A percentile compares a stretch with the other conserved stretches of the same genome.
Evolutionary conservation across 2,888 invertebrate genomes (phyloP).

Genomic region (Eurytoma californica): DNA sequence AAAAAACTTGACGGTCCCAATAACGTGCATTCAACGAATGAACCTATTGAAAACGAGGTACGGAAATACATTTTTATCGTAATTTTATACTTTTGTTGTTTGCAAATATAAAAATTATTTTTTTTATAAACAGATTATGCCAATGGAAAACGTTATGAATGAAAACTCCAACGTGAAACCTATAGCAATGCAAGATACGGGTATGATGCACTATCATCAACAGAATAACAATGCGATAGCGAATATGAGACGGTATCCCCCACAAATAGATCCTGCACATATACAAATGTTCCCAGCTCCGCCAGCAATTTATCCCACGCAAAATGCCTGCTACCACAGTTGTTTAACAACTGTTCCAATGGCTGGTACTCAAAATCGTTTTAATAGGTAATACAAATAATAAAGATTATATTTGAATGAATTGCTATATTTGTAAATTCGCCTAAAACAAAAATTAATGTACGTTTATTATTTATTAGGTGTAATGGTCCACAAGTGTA

Average conservation of each 20-base stretch:
- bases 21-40: slow-evolving; percentile 58
- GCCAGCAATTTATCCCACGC: slow-evolving; percentile 69
- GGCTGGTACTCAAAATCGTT: slow-evolving; percentile 70
- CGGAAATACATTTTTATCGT: neutral
- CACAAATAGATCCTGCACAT: slow-evolving; percentile 68
- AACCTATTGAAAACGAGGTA: slow-evolving; percentile 68
- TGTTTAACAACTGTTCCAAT: slow-evolving; percentile 72
- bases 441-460: slow-evolving; percentile 5
- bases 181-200: slow-evolving; percentile 66
- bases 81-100: neutral
- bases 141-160: slow-evolving; percentile 61
- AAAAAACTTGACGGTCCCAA: slow-evolving; percentile 68
- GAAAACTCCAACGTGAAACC: slow-evolving; percentile 65
- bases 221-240: slow-evolving; percentile 66
- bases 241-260: slow-evolving; percentile 69
- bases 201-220: slow-evolving; percentile 66
- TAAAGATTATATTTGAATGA: neutral
- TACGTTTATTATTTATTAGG: slow-evolving; percentile 17
- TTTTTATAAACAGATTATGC: slow-evolving; percentile 55
- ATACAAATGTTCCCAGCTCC: slow-evolving; percentile 72
- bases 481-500: slow-evolving; percentile 63
- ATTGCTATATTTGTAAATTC: neutral
- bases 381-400: slow-evolving; percentile 65
- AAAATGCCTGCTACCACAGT: slow-evolving; percentile 68
- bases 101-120: neutral